Evolutionary conservation across 1,140 invertebrate genomes (phyloP), one percentile per base, ranked within the genome.

Genomic region (Drosophila athabasca): DNA sequence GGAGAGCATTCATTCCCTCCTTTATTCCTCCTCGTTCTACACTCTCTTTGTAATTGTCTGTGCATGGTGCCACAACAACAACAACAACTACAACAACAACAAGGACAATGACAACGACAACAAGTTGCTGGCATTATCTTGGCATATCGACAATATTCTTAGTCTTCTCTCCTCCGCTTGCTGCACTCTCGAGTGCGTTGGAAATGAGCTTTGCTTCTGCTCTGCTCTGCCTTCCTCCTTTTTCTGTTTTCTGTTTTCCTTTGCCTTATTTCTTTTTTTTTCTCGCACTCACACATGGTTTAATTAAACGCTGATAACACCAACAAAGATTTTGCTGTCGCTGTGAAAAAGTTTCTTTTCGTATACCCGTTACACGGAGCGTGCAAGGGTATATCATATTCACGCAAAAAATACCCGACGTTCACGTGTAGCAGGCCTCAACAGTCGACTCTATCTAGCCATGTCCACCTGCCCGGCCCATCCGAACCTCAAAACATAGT

Each of bases 61-160:
- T 69, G 64, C 62, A 49, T 58, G 66, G 58, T 58, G 49, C 0
- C 49, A 52, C 29, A 29, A 4, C 53, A 51, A 24, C 9, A 46
- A 22, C 50, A 66, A 31, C 50, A 55, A 64, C 50, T 55, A 41
- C 29, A 19, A 59, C 46, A 43, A 53, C 0, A 53, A 52, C 22
- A 29, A 4, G 49, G 45, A 24, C 13, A 46, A 22, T 44, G 60
- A 31, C 50, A 55, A 60, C 50, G 54, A 41, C 24, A 61, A 66
- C 48, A 62, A 60, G 62, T 69, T 68, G 74, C 60, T 69, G 52
- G 64, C 68, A 68, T 69, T 81, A 77, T 72, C 68, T 49, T 44
- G 49, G 62, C 64, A 54, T 53, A 81, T 81, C 73, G 79, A 82
- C 79, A 82, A 65, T 53, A 66, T 44, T 61, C 58, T 60, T 46